Base-by-base conservation (phyloP, 2,888 invertebrate species). In the Diabrotica balteata region DNA sequence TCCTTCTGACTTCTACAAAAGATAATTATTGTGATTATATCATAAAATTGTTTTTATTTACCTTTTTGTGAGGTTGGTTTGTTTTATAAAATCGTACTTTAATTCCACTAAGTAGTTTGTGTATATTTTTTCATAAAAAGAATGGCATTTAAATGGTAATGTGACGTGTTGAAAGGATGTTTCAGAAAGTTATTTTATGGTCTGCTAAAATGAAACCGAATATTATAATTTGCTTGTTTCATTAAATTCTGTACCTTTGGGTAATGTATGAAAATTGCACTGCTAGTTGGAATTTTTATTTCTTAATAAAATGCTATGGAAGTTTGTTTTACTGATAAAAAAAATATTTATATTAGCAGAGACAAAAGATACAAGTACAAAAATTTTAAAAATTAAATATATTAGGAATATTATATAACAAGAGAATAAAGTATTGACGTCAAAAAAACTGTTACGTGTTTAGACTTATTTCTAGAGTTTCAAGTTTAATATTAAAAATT, bases 21-120 rank as follows among this genome's bases (percentile, higher is more conserved):
- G 51, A 61, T 66, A 66, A 58, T 58, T 66, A 62, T 57, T 46
- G 58, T 53, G 66, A 67, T 67, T 62, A 67, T 58, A 57, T 62
- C 53, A 42, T 32, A 60, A 67, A 62, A 62, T 45, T 58, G 57
- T 52, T 59, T 58, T 62, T 63, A 62, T 52, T 42, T 55, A 55
- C 60, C 17, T 66, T 51, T 51, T 60, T 60, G 44, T 10, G 50
- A 55, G 54, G 46, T 62, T 67, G 11, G 45, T 61, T 45, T 52
- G 63, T 62, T 70, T 66, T 49, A 22, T 63, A 55, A 51, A 60
- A 61, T 47, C 43, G 59, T 59, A 70, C 47, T 63, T 70, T 67
- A 65, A 59, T 65, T 67, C 65, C 62, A 67, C 65, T 65, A 70
- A 67, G 59, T 52, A 55, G 59, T 57, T 59, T 66, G 58, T 32